Base-by-base conservation (phyloP, 2,888 invertebrate species). In the Globia sparganii region DNA sequence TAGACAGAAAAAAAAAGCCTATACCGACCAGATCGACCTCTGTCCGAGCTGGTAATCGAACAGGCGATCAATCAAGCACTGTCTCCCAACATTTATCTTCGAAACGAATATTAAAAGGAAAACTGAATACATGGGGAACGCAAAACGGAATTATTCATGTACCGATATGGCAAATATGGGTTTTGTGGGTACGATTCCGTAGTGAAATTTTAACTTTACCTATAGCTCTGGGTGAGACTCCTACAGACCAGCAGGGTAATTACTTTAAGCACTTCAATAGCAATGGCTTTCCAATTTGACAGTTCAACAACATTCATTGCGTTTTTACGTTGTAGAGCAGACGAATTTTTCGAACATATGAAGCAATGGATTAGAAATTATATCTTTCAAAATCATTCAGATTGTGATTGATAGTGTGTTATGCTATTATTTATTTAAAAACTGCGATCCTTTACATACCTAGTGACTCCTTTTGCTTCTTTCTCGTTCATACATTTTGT, bases 71-170 rank as follows among this genome's bases (percentile, higher is more conserved):
- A 95, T 96, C 95, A 95, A 79, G 69, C 91, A 91, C 90, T 94
- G 95, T 95, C 95, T 95, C 94, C 89, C 91, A 90, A 93, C 94
- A 95, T 96, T 95, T 94, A 95, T 95, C 95, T 94, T 93, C 91
- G 73, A 80, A 88, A 86, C 93, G 93, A 93, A 94, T 95, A 95
- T 95, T 95, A 95, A 95, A 94, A 93, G 93, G 92, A 93, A 93
- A 91, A 89, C 89, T 77, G 79, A 90, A 91, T 86, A 89, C 81
- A 88, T 81, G 87, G 89, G 84, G 88, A 88, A 91, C 89, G 89
- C 72, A 81, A 77, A 80, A 86, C 71, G 87, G 94, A 94, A 94
- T 94, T 92, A 94, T 94, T 94, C 93, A 94, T 94, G 91, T 91
- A 81, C 79, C 84, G 80, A 75, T 86, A 78, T 74, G 71, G 72